These are phyloP conservation scores for Spermophilus dauricus DNA, from an alignment of 2,113 vertebrate genomes.

Conservation along the genomic window DNA sequence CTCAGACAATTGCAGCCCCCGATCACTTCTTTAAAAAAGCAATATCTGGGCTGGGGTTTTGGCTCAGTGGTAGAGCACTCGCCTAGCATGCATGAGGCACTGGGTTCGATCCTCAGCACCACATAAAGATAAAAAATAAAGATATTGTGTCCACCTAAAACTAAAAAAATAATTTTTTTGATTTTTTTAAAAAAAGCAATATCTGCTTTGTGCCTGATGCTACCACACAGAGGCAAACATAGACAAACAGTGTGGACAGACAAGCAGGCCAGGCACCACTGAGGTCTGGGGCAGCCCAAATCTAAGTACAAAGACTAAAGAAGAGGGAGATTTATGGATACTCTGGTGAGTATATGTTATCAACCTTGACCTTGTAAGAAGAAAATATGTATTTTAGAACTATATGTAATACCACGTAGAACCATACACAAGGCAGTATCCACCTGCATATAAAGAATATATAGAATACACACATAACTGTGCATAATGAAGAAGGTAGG, in stretches of 20 bases:
- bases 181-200: too few relatives aligned
- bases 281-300: not conserved
- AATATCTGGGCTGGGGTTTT: too few relatives aligned
- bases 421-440: not conserved
- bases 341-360: not conserved
- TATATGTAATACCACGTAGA: not conserved
- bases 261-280: not conserved
- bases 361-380: not conserved
- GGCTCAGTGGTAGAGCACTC: too few relatives aligned
- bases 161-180: too few relatives aligned
- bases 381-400: not conserved
- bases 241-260: not conserved
- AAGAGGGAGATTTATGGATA: not conserved
- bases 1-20: not conserved
- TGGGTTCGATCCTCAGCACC: too few relatives aligned
- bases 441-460: not conserved
- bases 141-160: too few relatives aligned
- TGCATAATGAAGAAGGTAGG: too few relatives aligned
- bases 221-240: not conserved
- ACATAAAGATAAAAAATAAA: too few relatives aligned
- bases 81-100: too few relatives aligned
- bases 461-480: not conserved
- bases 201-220: not conserved
- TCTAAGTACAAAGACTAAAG: not conserved
- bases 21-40: not conserved